Evolutionary conservation across 2,113 vertebrate genomes (phyloP).

Genomic region (Malurus elegans): DNA sequence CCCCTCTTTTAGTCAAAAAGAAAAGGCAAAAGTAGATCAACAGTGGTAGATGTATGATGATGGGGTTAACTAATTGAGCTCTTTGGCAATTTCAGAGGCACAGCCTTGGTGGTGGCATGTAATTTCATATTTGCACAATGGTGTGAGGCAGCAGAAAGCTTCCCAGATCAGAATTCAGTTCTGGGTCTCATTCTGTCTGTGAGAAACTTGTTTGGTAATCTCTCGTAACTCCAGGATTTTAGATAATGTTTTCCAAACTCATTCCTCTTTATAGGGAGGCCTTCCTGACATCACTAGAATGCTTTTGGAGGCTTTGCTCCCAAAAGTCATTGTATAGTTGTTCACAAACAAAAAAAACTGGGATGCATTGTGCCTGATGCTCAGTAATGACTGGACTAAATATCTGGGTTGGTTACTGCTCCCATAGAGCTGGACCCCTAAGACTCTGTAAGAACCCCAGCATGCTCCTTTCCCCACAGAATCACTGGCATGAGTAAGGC

Average conservation of each 20-base stretch:
- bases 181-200: background rate
- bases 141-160: background rate
- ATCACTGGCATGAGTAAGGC: background rate
- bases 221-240: background rate
- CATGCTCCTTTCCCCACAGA: background rate
- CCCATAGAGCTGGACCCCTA: background rate
- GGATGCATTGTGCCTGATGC: background rate
- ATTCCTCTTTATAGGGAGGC: background rate
- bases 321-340: background rate
- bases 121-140: background rate
- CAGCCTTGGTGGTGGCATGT: background rate
- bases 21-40: conserved; percentile 12
- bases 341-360: background rate
- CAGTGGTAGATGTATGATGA: background rate
- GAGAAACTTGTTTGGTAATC: background rate
- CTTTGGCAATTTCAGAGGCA: conserved; percentile 17
- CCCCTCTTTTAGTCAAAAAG: conserved; percentile 7
- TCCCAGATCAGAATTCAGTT: background rate
- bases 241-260: background rate
- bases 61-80: conserved; percentile 20
- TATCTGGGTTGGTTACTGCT: background rate
- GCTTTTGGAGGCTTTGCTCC: background rate
- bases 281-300: background rate
- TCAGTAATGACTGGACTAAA: background rate
- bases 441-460: background rate